Conservation (phyloP, 2,888 invertebrate species). For the Heteromurus nitidus region DNA sequence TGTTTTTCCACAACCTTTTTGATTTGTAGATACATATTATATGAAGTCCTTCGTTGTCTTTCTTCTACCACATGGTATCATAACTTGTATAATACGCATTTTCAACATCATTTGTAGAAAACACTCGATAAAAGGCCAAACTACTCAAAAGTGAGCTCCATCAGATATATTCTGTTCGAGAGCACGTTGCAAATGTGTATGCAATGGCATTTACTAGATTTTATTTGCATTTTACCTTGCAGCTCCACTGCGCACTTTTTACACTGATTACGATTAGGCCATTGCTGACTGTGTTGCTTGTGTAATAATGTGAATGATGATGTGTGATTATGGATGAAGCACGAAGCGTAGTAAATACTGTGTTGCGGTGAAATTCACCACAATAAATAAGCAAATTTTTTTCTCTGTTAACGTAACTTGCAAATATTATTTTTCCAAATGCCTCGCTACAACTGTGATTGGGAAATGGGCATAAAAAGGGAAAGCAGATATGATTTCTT, state of each 20-base stretch:
- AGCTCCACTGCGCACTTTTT: conserved; percentile 35
- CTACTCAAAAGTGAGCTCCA: background rate
- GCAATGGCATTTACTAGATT: no score
- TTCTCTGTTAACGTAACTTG: conserved; percentile 50
- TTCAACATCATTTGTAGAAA: background rate
- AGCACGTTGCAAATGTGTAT: conserved; percentile 20
- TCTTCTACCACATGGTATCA: no score
- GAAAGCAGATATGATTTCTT: conserved; percentile 42
- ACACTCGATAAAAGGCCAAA: background rate
- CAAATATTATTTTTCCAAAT: no score
- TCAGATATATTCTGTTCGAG: conserved; percentile 11
- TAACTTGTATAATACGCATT: no score
- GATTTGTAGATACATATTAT: no score
- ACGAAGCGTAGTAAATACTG: no score
- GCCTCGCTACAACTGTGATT: background rate
- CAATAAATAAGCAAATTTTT: conserved; percentile 3
- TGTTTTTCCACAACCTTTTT: background rate
- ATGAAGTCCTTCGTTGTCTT: no score
- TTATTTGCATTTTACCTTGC: conserved; percentile 47
- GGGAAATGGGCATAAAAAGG: conserved; percentile 25
- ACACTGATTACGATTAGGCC: conserved; percentile 26
- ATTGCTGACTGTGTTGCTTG: background rate
- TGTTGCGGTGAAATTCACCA: conserved; percentile 32
- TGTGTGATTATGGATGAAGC: background rate
- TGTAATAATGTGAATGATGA: background rate